Base-by-base conservation (phyloP, 2,113 vertebrate species). In the Elanoides forficatus region DNA sequence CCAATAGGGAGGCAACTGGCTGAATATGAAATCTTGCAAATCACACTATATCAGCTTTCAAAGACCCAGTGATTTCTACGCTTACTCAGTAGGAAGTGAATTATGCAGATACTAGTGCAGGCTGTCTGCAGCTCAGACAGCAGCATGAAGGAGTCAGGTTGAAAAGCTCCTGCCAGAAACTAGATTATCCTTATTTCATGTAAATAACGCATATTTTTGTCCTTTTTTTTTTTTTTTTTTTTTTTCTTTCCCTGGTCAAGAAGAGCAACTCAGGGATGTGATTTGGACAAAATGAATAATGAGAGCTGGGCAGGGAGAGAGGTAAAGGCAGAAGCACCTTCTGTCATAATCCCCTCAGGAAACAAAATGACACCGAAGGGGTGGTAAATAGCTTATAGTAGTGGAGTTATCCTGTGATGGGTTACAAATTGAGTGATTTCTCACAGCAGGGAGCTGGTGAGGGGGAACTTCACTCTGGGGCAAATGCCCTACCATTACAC, bases 131-230 rank as follows among this genome's bases (percentile, higher is more conserved):
- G 56, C 15, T 88, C 30, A 73, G 58, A 47, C 8, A 72, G 52
- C 32, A 71, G 26, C n/a, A 42, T 0, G 0, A 56, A 21, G 25
- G 8, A 68, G 4, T 22, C 22, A 76, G 29, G 22, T 20, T 86
- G 72, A 84, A 85, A 89, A 95, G 36, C 2, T 85, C 20, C 34
- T 85, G 30, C 11, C 71, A 83, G 42, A 85, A 93, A 88, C 13
- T 26, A 66, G 10, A 59, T 66, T 81, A 53, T 50, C 10, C 30
- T 80, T 86, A 58, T 68, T 92, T 90, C 58, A 63, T 5, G 7
- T 23, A 78, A 26, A 9, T 38, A 63, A 10, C 19, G 34, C 9
- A 13, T n/a, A 0, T 71, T 70, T 80, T 53, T 34, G 17, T 15
- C 4, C 26, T 14, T 20, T 38, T 62, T 30, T 10, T 8, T 6